Conservation (phyloP, 2,113 vertebrate genomes). For the Shinisaurus crocodilurus region DNA sequence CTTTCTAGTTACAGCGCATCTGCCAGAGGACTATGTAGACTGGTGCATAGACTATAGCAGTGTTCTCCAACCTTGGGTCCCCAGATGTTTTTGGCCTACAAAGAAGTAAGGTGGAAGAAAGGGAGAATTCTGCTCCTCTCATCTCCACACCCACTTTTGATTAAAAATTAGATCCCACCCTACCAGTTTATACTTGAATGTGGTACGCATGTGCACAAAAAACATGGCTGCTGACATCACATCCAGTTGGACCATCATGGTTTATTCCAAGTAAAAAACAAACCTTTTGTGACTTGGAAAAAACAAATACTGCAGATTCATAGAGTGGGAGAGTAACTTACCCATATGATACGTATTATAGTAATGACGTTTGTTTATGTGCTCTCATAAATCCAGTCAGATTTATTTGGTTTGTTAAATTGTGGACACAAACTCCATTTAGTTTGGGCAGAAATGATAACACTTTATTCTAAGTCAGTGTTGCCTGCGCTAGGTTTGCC, state of each 20-base stretch:
- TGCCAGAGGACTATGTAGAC: neutral
- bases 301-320: neutral
- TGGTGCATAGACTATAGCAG: neutral
- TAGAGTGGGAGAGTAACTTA: neutral
- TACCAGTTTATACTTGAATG: neutral
- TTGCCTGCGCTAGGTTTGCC: too few species aligned
- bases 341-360: neutral
- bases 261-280: neutral
- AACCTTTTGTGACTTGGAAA: neutral
- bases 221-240: neutral
- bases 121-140: neutral
- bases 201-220: neutral
- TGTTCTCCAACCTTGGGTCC: too few species aligned
- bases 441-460: too few species aligned
- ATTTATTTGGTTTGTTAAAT: neutral
- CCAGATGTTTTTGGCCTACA: too few species aligned
- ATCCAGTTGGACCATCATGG: neutral
- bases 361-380: neutral
- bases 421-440: too few species aligned
- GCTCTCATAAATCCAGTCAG: neutral
- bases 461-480: too few species aligned
- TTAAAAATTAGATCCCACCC: neutral
- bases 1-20: neutral
- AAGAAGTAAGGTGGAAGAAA: neutral
- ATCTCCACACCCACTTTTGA: neutral